Conservation (phyloP, 2,113 vertebrate species). For the Trichomycterus rosablanca region DNA sequence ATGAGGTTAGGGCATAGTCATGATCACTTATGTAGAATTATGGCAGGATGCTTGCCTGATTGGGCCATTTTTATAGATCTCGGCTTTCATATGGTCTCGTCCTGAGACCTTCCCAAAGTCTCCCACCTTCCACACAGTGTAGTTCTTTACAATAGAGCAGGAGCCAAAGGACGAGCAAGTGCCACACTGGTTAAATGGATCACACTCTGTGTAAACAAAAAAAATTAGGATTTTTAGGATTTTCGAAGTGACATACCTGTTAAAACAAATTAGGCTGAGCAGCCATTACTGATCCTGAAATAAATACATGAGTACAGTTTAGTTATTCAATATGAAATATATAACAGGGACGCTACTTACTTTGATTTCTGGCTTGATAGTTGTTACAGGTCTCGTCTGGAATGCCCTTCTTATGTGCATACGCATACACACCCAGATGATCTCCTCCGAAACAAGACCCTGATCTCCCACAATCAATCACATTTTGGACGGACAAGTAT, state of each 20-base stretch:
- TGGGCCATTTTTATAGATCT: conserved; percentile 77
- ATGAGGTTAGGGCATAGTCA: too few species aligned
- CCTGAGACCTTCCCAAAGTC: conserved; percentile 74
- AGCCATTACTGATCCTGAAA: too few species aligned
- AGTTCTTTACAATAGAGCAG: conserved; percentile 72
- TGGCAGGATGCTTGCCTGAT: conserved; percentile 78
- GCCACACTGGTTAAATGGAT: conserved; percentile 84
- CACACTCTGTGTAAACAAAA: conserved; percentile 68
- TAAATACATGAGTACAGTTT: too few species aligned
- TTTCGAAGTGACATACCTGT: too few species aligned
- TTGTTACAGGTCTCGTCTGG: conserved; percentile 87
- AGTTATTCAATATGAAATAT: too few species aligned
- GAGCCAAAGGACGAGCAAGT: conserved; percentile 75
- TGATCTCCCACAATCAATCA: conserved; percentile 70
- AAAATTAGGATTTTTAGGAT: neutral
- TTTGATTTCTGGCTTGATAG: conserved; percentile 82
- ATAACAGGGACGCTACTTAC: conserved; percentile 30
- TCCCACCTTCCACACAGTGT: conserved; percentile 76
- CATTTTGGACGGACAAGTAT: conserved; percentile 78
- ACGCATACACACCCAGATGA: conserved; percentile 69
- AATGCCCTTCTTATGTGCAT: conserved; percentile 72
- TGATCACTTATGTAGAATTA: too few species aligned
- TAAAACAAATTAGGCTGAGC: too few species aligned
- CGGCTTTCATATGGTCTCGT: conserved; percentile 78
- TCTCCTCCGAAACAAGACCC: conserved; percentile 80